phyloP scores from a whole-genome alignment of 1,140 invertebrate genomes.

The Liolophura sinensis region DNA sequence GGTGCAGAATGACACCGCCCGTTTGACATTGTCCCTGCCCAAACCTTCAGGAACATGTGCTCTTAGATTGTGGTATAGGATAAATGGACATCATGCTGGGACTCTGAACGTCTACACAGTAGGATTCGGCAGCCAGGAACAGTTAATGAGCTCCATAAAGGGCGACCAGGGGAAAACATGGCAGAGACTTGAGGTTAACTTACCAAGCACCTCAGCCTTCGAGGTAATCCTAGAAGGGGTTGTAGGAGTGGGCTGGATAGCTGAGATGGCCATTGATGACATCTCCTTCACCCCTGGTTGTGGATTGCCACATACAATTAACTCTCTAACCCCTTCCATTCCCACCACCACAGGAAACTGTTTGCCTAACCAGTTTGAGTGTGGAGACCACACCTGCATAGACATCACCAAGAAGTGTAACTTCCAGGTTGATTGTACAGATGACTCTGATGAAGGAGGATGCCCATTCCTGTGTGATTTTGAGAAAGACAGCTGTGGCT shows the following conservation, averaged over 20 bases:
- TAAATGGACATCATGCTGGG: constrained; percentile 14
- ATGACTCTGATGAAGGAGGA: constrained; percentile 19
- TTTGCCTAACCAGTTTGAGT: constrained; percentile 1
- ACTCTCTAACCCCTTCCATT: not conserved
- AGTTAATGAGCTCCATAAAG: not conserved
- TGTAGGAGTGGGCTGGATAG: constrained; percentile 69
- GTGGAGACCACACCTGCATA: constrained; percentile 4
- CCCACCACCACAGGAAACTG: not conserved
- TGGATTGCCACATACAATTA: constrained; percentile 7
- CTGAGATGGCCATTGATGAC: constrained; percentile 77
- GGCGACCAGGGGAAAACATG: constrained; percentile 16
- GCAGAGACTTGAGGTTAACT: constrained; percentile 4
- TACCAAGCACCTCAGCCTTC: constrained; percentile 25
- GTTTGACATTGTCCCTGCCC: not conserved
- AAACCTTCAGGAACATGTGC: not conserved
- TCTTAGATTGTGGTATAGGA: constrained; percentile 21
- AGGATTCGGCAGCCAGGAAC: not conserved
- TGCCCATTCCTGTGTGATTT: constrained; percentile 29
- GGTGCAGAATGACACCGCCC: constrained; percentile 2
- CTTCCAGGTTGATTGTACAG: constrained; percentile 6
- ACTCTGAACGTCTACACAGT: constrained; percentile 12
- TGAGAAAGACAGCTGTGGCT: constrained; percentile 38
- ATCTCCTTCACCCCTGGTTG: constrained; percentile 60
- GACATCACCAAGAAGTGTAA: constrained; percentile 4
- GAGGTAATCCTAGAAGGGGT: constrained; percentile 63